A percentile compares a stretch with the other conserved stretches of the same genome.
These are phyloP conservation scores for Lasiurus borealis DNA, from an alignment of 2,113 vertebrate genomes.

Conservation along the genomic window DNA sequence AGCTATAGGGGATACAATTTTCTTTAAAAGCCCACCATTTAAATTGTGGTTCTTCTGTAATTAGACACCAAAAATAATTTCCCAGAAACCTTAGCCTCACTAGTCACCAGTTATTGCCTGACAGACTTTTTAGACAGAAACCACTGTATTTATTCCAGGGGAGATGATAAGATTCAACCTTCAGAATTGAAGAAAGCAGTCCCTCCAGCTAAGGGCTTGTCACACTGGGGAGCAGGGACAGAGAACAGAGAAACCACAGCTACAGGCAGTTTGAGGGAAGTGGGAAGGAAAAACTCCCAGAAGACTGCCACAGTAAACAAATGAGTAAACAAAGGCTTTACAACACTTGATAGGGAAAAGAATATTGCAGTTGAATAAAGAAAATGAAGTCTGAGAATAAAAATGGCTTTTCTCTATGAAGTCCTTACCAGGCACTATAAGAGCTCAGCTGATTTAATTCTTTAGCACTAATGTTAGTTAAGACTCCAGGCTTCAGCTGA, in stretches of 20 bases:
- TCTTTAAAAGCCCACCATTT: neutral
- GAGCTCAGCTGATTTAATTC: neutral
- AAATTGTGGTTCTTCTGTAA: neutral
- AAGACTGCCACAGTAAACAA: constrained; percentile 28
- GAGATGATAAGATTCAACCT: neutral
- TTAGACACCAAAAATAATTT: neutral
- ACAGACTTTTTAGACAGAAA: constrained; percentile 24
- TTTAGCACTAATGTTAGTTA: neutral
- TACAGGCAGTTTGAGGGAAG: neutral
- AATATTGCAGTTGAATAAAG: neutral
- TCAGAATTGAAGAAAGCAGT: constrained; percentile 11
- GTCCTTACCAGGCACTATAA: neutral
- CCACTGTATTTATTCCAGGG: neutral
- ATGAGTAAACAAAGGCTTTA: neutral
- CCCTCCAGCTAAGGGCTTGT: neutral
- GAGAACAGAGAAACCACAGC: neutral
- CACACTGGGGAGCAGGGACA: neutral
- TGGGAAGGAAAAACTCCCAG: neutral
- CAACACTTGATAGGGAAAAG: neutral
- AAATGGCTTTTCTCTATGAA: constrained; percentile 5
- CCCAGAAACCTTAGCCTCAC: constrained; percentile 3
- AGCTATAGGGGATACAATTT: neutral
- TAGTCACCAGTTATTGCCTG: neutral
- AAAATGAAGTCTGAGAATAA: neutral
- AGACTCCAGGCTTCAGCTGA: neutral